These are phyloP conservation scores for Vulpes vulpes DNA, from an alignment of 2,113 vertebrate species.

Conservation along the genomic window DNA sequence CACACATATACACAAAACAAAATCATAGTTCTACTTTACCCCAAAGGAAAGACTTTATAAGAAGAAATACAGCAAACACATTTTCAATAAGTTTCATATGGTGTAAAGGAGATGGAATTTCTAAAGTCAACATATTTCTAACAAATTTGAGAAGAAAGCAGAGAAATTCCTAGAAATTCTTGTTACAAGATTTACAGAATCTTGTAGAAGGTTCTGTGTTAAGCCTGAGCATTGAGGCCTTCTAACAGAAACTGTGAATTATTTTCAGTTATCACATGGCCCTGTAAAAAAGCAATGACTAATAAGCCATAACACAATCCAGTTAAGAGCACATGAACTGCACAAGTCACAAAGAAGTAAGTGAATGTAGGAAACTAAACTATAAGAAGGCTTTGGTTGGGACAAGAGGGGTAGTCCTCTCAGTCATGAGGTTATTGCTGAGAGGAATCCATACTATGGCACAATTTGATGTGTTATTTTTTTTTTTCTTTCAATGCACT, in stretches of 20 bases:
- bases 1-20: neutral
- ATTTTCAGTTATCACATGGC: neutral
- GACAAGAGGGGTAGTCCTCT: neutral
- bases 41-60: neutral
- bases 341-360: neutral
- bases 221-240: neutral
- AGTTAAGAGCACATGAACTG: neutral
- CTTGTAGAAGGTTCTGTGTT: neutral
- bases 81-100: neutral
- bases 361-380: neutral
- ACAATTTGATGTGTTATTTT: neutral
- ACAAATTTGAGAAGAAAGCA: neutral
- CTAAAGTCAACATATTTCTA: neutral
- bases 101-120: neutral
- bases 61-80: neutral
- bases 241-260: neutral
- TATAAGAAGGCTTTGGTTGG: neutral
- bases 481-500: neutral
- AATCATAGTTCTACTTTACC: neutral
- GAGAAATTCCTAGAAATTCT: conserved; percentile 11
- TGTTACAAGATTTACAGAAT: neutral
- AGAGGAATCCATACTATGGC: too few relatives aligned
- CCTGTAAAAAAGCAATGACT: neutral
- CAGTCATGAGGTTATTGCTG: neutral
- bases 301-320: neutral